Base-by-base conservation (phyloP, 2,113 vertebrate species). In the Cyprinodon brontotheroides region DNA sequence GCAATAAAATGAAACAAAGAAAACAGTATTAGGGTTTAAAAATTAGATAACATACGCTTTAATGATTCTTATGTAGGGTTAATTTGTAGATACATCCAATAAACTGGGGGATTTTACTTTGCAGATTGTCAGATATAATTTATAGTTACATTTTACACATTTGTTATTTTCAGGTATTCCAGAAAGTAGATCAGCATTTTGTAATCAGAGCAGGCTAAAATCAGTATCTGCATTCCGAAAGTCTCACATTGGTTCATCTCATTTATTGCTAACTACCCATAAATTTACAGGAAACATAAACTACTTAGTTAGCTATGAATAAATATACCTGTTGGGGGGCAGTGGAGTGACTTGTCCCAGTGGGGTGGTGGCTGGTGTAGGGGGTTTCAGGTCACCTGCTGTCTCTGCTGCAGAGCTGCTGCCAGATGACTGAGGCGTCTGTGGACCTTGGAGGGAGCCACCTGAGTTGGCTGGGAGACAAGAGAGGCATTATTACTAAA, bases 381-480 rank as follows among this genome's bases (percentile, higher is more conserved):
- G 97, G 0, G 96, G 97, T 87, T 98, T 97, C 94, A 97, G 93
- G 84, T 98, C 97, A 0, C 95, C 94, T 14, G 93, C 93, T 78
- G 95, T 94, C 91, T 98, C 97, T 7, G 95, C 94, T 91, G 96
- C 95, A 22, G 97, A 97, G 85, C 96, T 97, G 91, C 96, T 96
- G 90, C 96, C 95, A 2, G 96, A 97, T 38, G 97, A 98, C 85
- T 97, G 97, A 3, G 97, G 97, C 1, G 97, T 98, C 92, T 98
- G 97, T 1, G 97, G 97, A 69, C 97, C 97, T 93, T 98, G 97
- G 66, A 98, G 91, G 72, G 97, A 98, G 87, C 97, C 97, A 29
- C 96, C 96, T 17, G 97, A 98, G 89, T 97, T 96, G 71, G 96
- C 97, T 98, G 68, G 22, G 69, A 87, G 74, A 85, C 74, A 59